Evolutionary conservation across 2,888 invertebrate genomes (phyloP).

Genomic region (Hoplodrina blanda): DNA sequence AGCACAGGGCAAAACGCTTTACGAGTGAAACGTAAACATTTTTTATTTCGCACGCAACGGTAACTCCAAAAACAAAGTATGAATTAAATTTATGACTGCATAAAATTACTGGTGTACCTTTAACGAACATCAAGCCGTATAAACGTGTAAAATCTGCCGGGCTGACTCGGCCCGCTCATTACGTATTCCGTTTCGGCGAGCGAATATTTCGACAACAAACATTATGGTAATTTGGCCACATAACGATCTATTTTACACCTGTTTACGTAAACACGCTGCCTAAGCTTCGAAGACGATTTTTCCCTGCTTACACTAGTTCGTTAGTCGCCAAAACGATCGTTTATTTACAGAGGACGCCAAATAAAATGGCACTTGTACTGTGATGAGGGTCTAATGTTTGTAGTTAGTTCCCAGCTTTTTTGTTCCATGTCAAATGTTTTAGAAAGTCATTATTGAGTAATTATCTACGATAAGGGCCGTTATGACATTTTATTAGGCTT

Average conservation of each 20-base stretch:
- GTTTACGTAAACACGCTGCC: constrained; percentile 86
- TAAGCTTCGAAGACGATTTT: constrained; percentile 82
- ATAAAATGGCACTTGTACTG: constrained; percentile 60
- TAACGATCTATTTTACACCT: constrained; percentile 88
- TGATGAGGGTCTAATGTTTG: constrained; percentile 68
- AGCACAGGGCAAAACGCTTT: constrained; percentile 55
- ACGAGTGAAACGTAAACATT: constrained; percentile 60
- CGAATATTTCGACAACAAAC: constrained; percentile 89
- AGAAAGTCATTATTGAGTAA: constrained; percentile 64
- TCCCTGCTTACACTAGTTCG: constrained; percentile 70
- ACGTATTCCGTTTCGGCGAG: constrained; percentile 84
- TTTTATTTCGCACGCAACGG: constrained; percentile 62
- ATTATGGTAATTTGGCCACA: constrained; percentile 87
- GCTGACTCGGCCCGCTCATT: constrained; percentile 82
- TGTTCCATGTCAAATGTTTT: constrained; percentile 61
- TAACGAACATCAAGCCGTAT: constrained; percentile 80
- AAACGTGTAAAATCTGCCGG: constrained; percentile 81
- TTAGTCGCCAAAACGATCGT: constrained; percentile 66
- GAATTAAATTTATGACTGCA: constrained; percentile 80
- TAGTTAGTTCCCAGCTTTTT: constrained; percentile 62
- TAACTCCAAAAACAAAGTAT: constrained; percentile 73
- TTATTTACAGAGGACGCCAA: constrained; percentile 64
- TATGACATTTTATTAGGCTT: constrained; percentile 52
- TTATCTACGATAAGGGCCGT: constrained; percentile 52
- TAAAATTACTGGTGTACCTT: constrained; percentile 81